A percentile compares a stretch with the other conserved stretches of the same genome.
phyloP scores from a whole-genome alignment of 2,888 invertebrate species.

The Isoperla grammatica region DNA sequence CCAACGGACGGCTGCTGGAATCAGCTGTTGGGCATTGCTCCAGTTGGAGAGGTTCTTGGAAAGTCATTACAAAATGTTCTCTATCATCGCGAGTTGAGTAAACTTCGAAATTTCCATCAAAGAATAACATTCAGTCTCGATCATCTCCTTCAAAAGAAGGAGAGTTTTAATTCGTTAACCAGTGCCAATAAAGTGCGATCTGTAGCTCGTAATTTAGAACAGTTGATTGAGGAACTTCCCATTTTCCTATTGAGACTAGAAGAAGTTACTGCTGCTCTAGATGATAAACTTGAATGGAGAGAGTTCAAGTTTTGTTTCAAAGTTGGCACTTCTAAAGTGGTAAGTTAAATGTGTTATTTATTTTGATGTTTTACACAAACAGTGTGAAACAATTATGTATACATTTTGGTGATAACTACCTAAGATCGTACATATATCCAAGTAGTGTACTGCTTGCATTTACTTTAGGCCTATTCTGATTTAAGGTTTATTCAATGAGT shows the following conservation, averaged over 20 bases:
- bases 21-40: constrained; percentile 30
- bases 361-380: neutral
- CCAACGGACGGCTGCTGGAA: constrained; percentile 25
- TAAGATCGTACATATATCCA: too few species aligned
- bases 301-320: constrained; percentile 59
- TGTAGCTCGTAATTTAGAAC: constrained; percentile 56
- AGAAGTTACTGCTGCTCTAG: constrained; percentile 55
- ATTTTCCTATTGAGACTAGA: constrained; percentile 55
- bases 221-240: constrained; percentile 57
- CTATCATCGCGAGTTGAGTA: constrained; percentile 51
- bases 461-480: too few species aligned
- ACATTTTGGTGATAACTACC: neutral
- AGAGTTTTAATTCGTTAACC: constrained; percentile 56
- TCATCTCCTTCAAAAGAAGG: constrained; percentile 52
- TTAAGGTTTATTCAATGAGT: too few species aligned
- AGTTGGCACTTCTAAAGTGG: constrained; percentile 59
- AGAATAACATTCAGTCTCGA: constrained; percentile 50
- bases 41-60: constrained; percentile 39
- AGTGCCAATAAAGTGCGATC: constrained; percentile 54
- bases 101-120: constrained; percentile 51
- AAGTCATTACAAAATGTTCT: constrained; percentile 45
- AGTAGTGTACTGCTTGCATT: too few species aligned
- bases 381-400: neutral
- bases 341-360: constrained; percentile 40
- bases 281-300: constrained; percentile 56